phyloP scores from a whole-genome alignment of 1,140 invertebrate species.

The Trialeurodes vaporariorum region DNA sequence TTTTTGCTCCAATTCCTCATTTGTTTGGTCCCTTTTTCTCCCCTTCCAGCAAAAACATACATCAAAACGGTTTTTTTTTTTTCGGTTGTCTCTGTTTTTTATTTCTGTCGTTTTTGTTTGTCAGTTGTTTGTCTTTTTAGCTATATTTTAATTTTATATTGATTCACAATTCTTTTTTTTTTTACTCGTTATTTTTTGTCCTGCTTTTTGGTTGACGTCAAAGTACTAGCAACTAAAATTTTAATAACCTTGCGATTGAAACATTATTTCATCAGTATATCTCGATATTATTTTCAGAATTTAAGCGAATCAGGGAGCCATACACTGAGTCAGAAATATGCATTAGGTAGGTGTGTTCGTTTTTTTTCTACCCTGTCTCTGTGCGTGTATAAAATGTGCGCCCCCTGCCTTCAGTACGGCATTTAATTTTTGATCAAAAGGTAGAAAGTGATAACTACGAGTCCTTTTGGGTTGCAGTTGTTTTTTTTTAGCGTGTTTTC shows the following conservation, averaged over 20 bases:
- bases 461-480: too few species aligned
- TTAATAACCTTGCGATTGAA: neutral
- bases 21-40: too few species aligned
- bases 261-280: neutral
- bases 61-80: neutral
- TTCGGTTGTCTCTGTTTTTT: neutral
- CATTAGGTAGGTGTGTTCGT: neutral
- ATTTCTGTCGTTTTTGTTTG: too few species aligned
- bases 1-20: too few species aligned
- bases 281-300: neutral
- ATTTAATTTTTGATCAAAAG: too few species aligned
- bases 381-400: neutral
- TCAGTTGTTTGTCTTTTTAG: neutral
- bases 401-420: too few species aligned
- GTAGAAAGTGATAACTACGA: too few species aligned
- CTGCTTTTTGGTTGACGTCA: too few species aligned
- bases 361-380: slow-evolving; percentile 1
- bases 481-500: too few species aligned
- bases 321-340: neutral
- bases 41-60: too few species aligned
- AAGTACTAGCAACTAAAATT: too few species aligned
- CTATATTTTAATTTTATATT: neutral
- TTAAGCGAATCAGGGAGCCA: neutral
- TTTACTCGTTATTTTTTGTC: too few species aligned
- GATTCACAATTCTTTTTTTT: neutral